Percentiles rank a stretch among this genome's conserved stretches.
phyloP scores from a whole-genome alignment of 2,113 vertebrate species.

The Fulmarus glacialis region DNA sequence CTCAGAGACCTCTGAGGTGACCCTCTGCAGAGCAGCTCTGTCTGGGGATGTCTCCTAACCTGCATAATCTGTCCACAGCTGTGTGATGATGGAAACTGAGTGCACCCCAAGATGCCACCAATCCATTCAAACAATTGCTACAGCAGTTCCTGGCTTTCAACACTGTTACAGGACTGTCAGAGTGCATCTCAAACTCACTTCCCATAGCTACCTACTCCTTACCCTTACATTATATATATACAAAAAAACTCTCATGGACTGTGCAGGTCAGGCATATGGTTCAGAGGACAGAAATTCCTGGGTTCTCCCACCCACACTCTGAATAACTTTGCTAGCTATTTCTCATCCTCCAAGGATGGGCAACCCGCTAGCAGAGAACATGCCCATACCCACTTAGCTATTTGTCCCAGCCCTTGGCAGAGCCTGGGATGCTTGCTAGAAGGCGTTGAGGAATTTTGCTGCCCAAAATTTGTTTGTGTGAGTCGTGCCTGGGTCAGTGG shows the following conservation, averaged over 20 bases:
- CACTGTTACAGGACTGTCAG: not conserved
- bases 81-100: not conserved
- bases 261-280: not conserved
- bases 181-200: not conserved
- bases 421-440: not conserved
- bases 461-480: not conserved
- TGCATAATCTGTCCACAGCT: not conserved
- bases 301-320: not conserved
- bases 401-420: not conserved
- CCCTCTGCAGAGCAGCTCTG: not conserved
- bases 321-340: not conserved
- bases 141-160: not conserved
- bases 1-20: not conserved
- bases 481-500: not conserved
- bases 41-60: not conserved
- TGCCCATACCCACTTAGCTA: not conserved
- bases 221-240: not conserved
- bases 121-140: not conserved
- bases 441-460: not conserved
- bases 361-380: not conserved
- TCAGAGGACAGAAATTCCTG: not conserved
- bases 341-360: not conserved
- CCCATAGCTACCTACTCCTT: not conserved
- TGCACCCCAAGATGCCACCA: not conserved
- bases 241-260: not conserved